phyloP scores from a whole-genome alignment of 2,797 vertebrate genomes.

The Notolabrus celidotus region DNA sequence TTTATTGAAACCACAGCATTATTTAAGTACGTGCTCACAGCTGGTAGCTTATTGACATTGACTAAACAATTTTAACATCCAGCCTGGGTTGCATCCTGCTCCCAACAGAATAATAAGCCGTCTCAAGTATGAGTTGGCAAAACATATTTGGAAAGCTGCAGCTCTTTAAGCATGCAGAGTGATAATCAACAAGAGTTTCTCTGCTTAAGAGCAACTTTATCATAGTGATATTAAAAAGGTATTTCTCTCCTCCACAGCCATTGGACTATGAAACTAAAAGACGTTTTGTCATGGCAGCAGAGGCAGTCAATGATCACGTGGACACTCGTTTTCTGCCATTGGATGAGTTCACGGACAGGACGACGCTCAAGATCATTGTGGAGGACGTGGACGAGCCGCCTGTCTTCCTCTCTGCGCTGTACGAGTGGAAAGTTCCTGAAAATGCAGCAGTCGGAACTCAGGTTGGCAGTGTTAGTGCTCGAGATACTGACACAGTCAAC shows the following conservation, averaged over 20 bases:
- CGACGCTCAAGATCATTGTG: conserved; percentile 89
- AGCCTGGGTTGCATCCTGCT: conserved; percentile 24
- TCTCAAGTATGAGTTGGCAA: conserved; percentile 26
- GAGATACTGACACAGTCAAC: conserved; percentile 88
- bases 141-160: conserved; percentile 23
- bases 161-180: conserved; percentile 16
- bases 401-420: conserved; percentile 82
- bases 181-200: conserved; percentile 13
- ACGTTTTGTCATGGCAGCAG: conserved; percentile 85
- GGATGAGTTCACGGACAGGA: conserved; percentile 85
- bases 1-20: conserved; percentile 57
- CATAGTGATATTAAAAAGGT: neutral
- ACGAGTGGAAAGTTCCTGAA: conserved; percentile 90
- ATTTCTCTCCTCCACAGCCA: conserved; percentile 74
- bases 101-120: conserved; percentile 19
- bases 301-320: conserved; percentile 87
- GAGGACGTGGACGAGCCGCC: conserved; percentile 94
- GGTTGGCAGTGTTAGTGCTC: conserved; percentile 88
- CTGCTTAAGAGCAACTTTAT: neutral
- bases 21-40: conserved; percentile 63
- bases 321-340: conserved; percentile 82
- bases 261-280: conserved; percentile 91
- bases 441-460: conserved; percentile 77
- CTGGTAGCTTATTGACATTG: conserved; percentile 63
- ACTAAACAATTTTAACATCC: conserved; percentile 49